A percentile compares a stretch with the other conserved stretches of the same genome.
phyloP scores from a whole-genome alignment of 2,113 vertebrate genomes.

The Rhinoderma darwinii region DNA sequence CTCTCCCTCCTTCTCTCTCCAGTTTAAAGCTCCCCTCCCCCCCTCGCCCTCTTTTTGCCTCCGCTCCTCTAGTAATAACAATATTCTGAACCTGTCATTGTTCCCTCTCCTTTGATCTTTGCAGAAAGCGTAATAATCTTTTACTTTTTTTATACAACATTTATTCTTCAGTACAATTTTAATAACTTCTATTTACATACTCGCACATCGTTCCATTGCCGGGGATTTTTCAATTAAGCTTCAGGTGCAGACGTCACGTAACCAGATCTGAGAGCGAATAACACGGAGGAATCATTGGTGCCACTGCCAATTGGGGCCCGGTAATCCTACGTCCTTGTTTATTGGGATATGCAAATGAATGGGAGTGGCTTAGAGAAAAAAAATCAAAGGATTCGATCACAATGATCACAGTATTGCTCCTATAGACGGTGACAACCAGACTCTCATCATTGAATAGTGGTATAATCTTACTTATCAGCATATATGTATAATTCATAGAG shows the following conservation, averaged over 20 bases:
- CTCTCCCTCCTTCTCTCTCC: not conserved
- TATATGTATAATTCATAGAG: too few relatives aligned
- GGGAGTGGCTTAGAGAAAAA: not conserved
- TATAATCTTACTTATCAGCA: too few relatives aligned
- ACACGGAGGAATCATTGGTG: not conserved
- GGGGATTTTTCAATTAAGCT: conserved; percentile 17
- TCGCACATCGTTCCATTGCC: not conserved
- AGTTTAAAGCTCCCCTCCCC: not conserved
- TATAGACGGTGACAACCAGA: too few relatives aligned
- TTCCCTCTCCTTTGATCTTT: conserved; percentile 41
- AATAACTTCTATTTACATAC: conserved; percentile 49
- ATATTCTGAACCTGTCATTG: conserved; percentile 15
- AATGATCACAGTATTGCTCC: too few relatives aligned
- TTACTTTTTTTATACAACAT: conserved; percentile 20
- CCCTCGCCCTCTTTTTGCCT: conserved; percentile 37
- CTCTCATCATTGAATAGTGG: too few relatives aligned
- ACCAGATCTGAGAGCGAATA: not conserved
- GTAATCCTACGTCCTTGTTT: not conserved
- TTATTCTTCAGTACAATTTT: conserved; percentile 46
- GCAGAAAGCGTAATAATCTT: conserved; percentile 17
- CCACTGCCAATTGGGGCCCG: not conserved
- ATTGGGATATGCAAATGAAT: not conserved
- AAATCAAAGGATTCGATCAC: not conserved
- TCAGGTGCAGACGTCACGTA: not conserved
- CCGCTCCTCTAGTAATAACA: conserved; percentile 46